Evolutionary conservation across 2,888 invertebrate genomes (phyloP).

Genomic region (Entomobrya proxima): DNA sequence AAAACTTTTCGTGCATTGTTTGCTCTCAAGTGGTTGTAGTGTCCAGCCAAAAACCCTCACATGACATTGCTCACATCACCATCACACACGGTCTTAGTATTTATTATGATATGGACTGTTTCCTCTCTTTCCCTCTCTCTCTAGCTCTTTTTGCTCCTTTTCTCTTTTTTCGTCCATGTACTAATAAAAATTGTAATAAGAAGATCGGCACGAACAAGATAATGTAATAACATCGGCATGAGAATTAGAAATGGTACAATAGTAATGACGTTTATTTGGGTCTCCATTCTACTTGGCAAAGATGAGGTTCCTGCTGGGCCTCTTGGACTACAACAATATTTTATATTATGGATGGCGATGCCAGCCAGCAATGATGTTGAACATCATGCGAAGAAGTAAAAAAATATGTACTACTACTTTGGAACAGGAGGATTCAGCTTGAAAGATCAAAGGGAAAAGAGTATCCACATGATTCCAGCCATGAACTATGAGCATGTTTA

Average conservation of each 20-base stretch:
- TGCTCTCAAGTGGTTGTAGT: conserved; percentile 26
- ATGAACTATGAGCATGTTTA: conserved; percentile 6
- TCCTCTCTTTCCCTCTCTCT: conserved; percentile 21
- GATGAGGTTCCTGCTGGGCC: conserved; percentile 49
- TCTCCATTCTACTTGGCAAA: conserved; percentile 52
- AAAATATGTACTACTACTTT: neutral
- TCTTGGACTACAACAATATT: conserved; percentile 34
- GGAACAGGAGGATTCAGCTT: neutral
- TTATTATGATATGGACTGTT: conserved; percentile 38
- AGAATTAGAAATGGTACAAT: conserved; percentile 60
- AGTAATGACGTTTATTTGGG: conserved; percentile 60
- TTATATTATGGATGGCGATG: conserved; percentile 17
- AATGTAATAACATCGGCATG: conserved; percentile 60
- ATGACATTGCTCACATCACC: conserved; percentile 32
- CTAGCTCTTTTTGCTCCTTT: conserved; percentile 3
- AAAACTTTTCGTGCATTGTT: conserved; percentile 41
- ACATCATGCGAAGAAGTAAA: conserved; percentile 12
- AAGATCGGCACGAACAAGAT: conserved; percentile 50
- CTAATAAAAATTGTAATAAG: conserved; percentile 58
- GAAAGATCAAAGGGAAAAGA: conserved; percentile 24
- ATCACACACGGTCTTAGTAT: conserved; percentile 25
- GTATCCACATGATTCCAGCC: conserved; percentile 24
- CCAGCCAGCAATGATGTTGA: neutral
- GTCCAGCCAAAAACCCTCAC: conserved; percentile 46
- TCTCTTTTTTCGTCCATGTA: conserved; percentile 22